phyloP scores from a whole-genome alignment of 2,113 vertebrate species.

The Danionella cerebrum region DNA sequence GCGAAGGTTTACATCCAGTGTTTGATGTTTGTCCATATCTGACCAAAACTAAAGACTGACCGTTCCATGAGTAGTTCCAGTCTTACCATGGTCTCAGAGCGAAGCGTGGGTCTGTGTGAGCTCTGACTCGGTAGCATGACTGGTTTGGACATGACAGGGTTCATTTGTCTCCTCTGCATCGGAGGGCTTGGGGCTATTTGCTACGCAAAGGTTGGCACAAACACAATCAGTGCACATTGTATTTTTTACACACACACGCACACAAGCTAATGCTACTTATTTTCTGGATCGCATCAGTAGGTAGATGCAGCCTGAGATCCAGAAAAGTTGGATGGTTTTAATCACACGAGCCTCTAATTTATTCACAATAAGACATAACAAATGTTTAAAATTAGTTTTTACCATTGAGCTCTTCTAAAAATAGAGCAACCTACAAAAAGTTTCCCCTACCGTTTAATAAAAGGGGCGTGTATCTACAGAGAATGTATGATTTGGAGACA shows the following conservation, averaged over 20 bases:
- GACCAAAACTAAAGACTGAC: neutral
- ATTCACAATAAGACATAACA: too few species aligned
- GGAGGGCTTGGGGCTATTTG: constrained; percentile 90
- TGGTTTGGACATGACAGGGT: constrained; percentile 85
- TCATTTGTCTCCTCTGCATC: constrained; percentile 74
- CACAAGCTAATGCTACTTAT: too few species aligned
- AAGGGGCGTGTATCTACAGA: neutral
- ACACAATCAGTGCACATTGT: neutral
- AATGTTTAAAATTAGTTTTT: too few species aligned
- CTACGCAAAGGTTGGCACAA: constrained; percentile 52
- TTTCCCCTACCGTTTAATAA: too few species aligned
- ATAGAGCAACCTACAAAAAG: too few species aligned
- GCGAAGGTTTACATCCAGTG: too few species aligned
- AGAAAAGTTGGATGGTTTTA: too few species aligned
- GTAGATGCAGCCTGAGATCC: too few species aligned
- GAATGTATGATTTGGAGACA: neutral
- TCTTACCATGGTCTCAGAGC: constrained; percentile 85
- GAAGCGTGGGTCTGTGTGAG: constrained; percentile 72
- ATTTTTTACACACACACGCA: neutral
- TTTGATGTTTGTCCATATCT: neutral
- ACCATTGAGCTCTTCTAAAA: too few species aligned
- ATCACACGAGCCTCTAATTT: too few species aligned
- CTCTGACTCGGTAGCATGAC: constrained; percentile 86
- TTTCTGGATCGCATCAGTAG: too few species aligned
- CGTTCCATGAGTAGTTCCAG: neutral